Conservation (phyloP, 2,888 invertebrate species). For the Abrostola triplasia region DNA sequence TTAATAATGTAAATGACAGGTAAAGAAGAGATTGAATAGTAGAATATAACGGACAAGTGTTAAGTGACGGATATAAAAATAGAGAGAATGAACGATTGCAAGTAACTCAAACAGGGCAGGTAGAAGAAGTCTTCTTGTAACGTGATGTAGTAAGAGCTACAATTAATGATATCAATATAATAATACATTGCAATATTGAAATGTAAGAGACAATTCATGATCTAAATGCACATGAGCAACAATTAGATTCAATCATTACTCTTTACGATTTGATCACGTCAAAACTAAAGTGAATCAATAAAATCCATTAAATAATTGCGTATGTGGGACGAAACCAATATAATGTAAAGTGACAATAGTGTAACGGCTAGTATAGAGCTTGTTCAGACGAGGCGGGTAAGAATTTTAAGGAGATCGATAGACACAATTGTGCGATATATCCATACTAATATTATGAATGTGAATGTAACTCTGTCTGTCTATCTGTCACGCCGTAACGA, state of each 20-base stretch:
- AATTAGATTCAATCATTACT: slow-evolving; percentile 46
- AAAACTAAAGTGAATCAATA: slow-evolving; percentile 47
- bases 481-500: too few species aligned
- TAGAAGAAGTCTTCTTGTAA: too few species aligned
- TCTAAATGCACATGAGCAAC: slow-evolving; percentile 31
- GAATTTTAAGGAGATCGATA: not conserved
- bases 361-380: not conserved
- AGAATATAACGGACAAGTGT: too few species aligned
- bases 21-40: too few species aligned
- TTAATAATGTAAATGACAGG: too few species aligned
- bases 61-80: too few species aligned
- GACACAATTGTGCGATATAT: not conserved
- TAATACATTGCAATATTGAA: not conserved
- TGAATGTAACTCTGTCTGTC: too few species aligned
- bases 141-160: too few species aligned
- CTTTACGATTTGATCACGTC: slow-evolving; percentile 47
- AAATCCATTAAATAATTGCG: slow-evolving; percentile 42
- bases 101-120: too few species aligned
- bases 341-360: slow-evolving; percentile 10
- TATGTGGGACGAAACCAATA: slow-evolving; percentile 33
- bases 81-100: too few species aligned
- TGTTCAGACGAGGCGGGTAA: not conserved
- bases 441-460: too few species aligned
- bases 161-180: not conserved
- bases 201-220: not conserved